phyloP scores from a whole-genome alignment of 2,888 invertebrate genomes.

The Hylaea fasciaria region DNA sequence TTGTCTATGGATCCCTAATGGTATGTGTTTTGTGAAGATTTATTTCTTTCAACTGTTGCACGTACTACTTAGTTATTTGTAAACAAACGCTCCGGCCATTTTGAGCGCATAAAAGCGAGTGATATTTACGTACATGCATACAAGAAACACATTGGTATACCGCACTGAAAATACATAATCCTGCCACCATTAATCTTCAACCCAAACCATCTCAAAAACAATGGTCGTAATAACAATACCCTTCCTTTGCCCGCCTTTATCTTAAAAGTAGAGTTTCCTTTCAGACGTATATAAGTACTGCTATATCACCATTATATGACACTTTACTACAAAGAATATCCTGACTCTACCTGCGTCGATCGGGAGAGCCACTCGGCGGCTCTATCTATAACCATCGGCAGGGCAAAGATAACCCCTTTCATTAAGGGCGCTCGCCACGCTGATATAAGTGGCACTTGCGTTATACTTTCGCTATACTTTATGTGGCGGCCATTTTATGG shows the following conservation, averaged over 20 bases:
- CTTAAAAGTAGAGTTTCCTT: slow-evolving; percentile 28
- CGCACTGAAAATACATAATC: too few relatives aligned
- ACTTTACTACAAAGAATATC: slow-evolving; percentile 35
- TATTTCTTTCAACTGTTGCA: too few relatives aligned
- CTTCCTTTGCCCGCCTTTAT: slow-evolving; percentile 14
- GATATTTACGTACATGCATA: too few relatives aligned
- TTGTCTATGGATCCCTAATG: too few relatives aligned
- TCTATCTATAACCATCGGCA: slow-evolving; percentile 35
- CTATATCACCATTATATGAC: slow-evolving; percentile 29
- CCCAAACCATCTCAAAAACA: too few relatives aligned
- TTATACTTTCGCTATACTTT: slow-evolving; percentile 41
- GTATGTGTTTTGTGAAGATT: too few relatives aligned
- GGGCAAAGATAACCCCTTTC: slow-evolving; percentile 62
- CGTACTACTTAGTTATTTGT: too few relatives aligned
- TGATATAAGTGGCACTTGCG: slow-evolving; percentile 47
- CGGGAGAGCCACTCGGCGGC: slow-evolving; percentile 42
- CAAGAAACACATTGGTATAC: too few relatives aligned
- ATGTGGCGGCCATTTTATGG: slow-evolving; percentile 47
- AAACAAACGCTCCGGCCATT: too few relatives aligned
- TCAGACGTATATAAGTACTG: slow-evolving; percentile 7
- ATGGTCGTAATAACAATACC: not conserved
- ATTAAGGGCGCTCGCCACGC: slow-evolving; percentile 55
- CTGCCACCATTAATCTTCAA: too few relatives aligned
- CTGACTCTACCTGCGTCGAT: slow-evolving; percentile 48
- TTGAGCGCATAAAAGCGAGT: too few relatives aligned